phyloP scores from a whole-genome alignment of 2,888 invertebrate species.

The Eilema caniola region DNA sequence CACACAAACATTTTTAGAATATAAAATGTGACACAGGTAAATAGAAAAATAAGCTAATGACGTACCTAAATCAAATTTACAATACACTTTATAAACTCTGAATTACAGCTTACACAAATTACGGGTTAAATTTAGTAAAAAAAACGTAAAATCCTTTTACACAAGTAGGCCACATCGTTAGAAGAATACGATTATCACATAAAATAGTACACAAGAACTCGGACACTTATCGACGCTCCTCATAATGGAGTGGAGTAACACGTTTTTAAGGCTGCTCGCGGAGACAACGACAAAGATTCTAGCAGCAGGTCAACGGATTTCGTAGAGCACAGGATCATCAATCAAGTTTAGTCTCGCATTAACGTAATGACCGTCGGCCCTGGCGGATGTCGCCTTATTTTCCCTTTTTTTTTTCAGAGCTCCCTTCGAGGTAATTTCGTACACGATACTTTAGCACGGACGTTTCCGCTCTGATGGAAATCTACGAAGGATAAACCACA shows the following conservation, averaged over 20 bases:
- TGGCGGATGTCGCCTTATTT: constrained; percentile 84
- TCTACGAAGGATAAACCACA: constrained; percentile 77
- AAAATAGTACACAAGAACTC: constrained; percentile 6
- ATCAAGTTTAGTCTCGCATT: constrained; percentile 87
- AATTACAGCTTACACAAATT: not conserved
- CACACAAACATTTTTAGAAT: no score
- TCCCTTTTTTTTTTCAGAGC: constrained; percentile 72
- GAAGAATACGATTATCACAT: not conserved
- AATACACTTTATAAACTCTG: no score
- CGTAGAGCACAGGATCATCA: constrained; percentile 72
- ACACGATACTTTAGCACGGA: constrained; percentile 77
- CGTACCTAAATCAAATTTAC: no score
- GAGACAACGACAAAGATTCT: constrained; percentile 52
- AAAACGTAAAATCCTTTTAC: no score
- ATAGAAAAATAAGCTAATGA: no score
- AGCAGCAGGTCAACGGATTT: constrained; percentile 64
- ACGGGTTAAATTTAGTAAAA: not conserved
- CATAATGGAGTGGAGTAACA: constrained; percentile 33
- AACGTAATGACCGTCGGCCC: constrained; percentile 84
- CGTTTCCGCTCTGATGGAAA: constrained; percentile 81
- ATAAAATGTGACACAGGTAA: no score
- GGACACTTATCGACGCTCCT: constrained; percentile 23
- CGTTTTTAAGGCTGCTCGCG: constrained; percentile 46
- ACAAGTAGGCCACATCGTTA: not conserved
- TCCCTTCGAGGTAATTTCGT: constrained; percentile 77